These are phyloP conservation scores for Atherinomorus stipes DNA, from an alignment of 2,113 vertebrate species.

Conservation along the genomic window DNA sequence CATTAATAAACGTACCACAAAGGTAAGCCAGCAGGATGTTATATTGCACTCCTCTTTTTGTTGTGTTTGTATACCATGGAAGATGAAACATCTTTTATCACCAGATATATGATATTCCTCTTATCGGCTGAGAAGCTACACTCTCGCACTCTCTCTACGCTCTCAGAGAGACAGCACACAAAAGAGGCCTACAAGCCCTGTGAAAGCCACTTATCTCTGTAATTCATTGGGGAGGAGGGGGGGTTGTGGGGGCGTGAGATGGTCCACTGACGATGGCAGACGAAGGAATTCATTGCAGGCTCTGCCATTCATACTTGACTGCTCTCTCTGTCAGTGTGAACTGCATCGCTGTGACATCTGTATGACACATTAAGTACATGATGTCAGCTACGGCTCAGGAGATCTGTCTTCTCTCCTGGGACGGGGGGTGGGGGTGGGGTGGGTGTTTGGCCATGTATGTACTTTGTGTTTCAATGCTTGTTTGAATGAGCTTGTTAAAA, in stretches of 20 bases:
- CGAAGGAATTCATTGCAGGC: conserved; percentile 60
- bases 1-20: conserved; percentile 11
- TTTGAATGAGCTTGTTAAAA: conserved; percentile 39
- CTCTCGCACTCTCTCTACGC: not conserved
- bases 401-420: conserved; percentile 53
- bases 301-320: conserved; percentile 70
- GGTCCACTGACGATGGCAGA: conserved; percentile 59
- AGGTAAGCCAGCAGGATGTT: not conserved
- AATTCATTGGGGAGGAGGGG: conserved; percentile 45
- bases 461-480: conserved; percentile 16
- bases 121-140: conserved; percentile 20
- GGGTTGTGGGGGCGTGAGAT: conserved; percentile 33
- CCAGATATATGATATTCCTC: conserved; percentile 5
- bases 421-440: not conserved
- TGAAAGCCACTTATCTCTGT: conserved; percentile 61
- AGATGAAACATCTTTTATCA: conserved; percentile 26
- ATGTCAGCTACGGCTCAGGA: conserved; percentile 65
- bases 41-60: not conserved
- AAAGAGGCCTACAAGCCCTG: conserved; percentile 11
- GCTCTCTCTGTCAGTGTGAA: conserved; percentile 51
- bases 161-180: conserved; percentile 4
- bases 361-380: conserved; percentile 74
- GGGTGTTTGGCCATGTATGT: conserved; percentile 10
- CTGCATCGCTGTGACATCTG: conserved; percentile 67
- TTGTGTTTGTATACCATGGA: not conserved